Conservation (phyloP, 2,113 vertebrate species). For the Eonycteris spelaea region DNA sequence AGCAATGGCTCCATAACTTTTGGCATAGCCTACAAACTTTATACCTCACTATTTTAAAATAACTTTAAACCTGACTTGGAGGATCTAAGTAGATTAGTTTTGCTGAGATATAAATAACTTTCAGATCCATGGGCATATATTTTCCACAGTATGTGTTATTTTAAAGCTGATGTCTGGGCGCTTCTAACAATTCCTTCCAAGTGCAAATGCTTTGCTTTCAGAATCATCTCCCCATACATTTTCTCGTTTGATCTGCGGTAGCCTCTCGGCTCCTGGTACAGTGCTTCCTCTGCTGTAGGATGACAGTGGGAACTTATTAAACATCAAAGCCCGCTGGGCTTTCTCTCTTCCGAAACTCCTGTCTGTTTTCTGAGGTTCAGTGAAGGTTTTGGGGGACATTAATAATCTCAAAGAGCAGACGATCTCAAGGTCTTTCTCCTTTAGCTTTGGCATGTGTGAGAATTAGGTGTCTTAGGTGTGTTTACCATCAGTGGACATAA, state of each 20-base stretch:
- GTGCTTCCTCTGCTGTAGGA: not conserved
- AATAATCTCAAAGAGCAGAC: not conserved
- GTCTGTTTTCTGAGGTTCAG: not conserved
- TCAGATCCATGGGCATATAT: not conserved
- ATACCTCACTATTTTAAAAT: constrained; percentile 3
- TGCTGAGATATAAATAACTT: constrained; percentile 13
- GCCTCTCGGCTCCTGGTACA: not conserved
- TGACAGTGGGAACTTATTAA: not conserved
- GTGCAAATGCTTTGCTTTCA: not conserved
- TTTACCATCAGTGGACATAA: not conserved
- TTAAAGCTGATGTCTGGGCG: not conserved
- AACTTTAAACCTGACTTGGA: constrained; percentile 6
- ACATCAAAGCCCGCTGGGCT: not conserved
- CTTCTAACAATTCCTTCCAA: not conserved
- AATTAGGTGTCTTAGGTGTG: not conserved
- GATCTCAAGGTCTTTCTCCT: not conserved
- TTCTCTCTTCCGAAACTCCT: not conserved
- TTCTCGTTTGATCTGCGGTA: not conserved
- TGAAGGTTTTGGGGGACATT: not conserved
- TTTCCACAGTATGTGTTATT: not conserved
- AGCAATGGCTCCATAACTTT: not conserved
- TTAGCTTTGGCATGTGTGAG: not conserved
- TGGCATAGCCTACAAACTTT: not conserved
- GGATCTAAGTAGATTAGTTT: constrained; percentile 30
- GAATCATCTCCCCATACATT: constrained; percentile 13